Evolutionary conservation across 2,888 invertebrate genomes (phyloP).

Genomic region (Morpho deidamia): DNA sequence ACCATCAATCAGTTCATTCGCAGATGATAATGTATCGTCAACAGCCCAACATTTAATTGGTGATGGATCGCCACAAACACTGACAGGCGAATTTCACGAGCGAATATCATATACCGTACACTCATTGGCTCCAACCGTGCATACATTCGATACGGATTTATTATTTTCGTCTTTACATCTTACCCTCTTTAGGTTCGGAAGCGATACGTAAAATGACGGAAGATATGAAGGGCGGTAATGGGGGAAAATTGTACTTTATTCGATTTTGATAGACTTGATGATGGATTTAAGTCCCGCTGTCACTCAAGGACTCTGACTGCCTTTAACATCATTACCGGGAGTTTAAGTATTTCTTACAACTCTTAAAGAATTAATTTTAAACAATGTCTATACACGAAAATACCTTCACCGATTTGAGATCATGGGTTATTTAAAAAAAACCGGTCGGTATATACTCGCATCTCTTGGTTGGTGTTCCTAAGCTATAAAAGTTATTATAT

Average conservation of each 20-base stretch:
- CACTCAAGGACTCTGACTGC: conserved; percentile 40
- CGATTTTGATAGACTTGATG: conserved; percentile 75
- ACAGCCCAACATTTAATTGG: conserved; percentile 70
- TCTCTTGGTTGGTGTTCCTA: conserved; percentile 44
- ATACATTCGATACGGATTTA: conserved; percentile 73
- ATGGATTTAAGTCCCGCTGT: conserved; percentile 63
- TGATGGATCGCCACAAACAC: conserved; percentile 60
- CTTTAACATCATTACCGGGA: conserved; percentile 21
- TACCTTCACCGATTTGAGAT: too few species aligned
- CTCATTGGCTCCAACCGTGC: conserved; percentile 58
- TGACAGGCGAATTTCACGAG: conserved; percentile 52
- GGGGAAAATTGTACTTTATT: conserved; percentile 76
- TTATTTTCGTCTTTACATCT: conserved; percentile 69
- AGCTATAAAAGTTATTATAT: conserved; percentile 46
- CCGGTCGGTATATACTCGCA: neutral
- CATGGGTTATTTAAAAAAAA: neutral
- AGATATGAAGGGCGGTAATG: conserved; percentile 74
- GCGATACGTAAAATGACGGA: conserved; percentile 76
- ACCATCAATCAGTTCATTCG: conserved; percentile 68
- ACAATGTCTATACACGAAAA: too few species aligned
- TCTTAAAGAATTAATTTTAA: conserved; percentile 1
- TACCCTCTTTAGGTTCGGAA: conserved; percentile 71
- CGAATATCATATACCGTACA: conserved; percentile 50
- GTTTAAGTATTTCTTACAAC: conserved; percentile 7
- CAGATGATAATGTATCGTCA: conserved; percentile 68